These are phyloP conservation scores for Clamator glandarius DNA, from an alignment of 2,797 vertebrate genomes.

Conservation along the genomic window DNA sequence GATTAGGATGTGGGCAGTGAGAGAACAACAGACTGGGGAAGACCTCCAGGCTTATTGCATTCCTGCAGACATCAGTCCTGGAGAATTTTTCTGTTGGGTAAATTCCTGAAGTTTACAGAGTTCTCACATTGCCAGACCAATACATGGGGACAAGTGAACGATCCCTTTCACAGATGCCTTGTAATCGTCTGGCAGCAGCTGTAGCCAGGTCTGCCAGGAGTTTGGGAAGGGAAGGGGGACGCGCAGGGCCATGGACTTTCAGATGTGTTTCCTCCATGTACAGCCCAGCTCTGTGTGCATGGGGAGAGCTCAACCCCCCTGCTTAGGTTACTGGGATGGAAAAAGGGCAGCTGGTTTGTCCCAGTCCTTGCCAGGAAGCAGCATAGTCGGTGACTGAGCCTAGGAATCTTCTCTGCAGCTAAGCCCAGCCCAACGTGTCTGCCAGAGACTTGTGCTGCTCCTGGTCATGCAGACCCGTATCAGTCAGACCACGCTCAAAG, in stretches of 20 bases:
- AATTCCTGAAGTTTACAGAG: background rate
- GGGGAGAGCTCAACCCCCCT: background rate
- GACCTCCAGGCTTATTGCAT: background rate
- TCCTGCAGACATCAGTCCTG: background rate
- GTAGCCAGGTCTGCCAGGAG: background rate
- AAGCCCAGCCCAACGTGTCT: background rate
- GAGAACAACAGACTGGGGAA: background rate
- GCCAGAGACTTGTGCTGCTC: background rate
- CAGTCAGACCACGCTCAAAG: background rate
- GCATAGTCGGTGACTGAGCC: background rate
- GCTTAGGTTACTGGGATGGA: background rate
- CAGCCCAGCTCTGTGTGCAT: background rate
- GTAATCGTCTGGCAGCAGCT: background rate
- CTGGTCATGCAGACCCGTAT: background rate
- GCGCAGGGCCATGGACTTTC: fast-evolving
- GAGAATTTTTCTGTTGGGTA: background rate
- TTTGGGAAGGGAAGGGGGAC: background rate
- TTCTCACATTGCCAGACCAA: background rate
- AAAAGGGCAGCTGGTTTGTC: background rate
- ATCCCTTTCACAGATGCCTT: background rate
- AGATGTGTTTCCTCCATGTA: background rate
- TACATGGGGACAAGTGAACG: background rate
- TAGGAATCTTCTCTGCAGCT: background rate
- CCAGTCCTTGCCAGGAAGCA: background rate
- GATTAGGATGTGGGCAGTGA: background rate